Percentiles rank a stretch among this genome's conserved stretches.
Evolutionary conservation across 1,140 invertebrate species (phyloP).

Genomic region (Cotesia glomerata): DNA sequence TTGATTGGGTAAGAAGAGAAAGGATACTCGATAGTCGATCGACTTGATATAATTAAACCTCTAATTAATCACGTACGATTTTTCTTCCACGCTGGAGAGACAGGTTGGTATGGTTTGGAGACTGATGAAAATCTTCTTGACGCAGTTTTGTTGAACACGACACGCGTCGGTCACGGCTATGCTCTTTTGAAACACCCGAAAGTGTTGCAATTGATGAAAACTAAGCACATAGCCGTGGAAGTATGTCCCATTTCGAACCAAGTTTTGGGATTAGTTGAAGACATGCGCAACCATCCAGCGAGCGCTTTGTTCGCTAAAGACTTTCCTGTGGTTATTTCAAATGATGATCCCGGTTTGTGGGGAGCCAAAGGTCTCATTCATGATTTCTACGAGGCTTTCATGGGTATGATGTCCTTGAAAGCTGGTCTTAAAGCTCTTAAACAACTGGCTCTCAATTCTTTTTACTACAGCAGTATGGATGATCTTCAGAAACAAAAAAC

Average conservation of each 20-base stretch:
- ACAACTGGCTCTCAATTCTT: conserved; percentile 79
- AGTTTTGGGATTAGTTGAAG: conserved; percentile 76
- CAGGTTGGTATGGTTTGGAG: conserved; percentile 72
- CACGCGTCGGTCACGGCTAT: conserved; percentile 67
- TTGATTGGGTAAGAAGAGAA: conserved; percentile 69
- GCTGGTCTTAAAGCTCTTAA: conserved; percentile 79
- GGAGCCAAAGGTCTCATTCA: conserved; percentile 75
- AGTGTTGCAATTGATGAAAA: conserved; percentile 68
- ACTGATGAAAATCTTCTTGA: conserved; percentile 80
- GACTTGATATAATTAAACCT: conserved; percentile 56
- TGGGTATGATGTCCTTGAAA: conserved; percentile 74
- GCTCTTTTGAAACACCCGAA: conserved; percentile 79
- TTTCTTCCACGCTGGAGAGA: conserved; percentile 86
- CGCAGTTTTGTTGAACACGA: conserved; percentile 77
- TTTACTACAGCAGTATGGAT: conserved; percentile 66
- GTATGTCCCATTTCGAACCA: conserved; percentile 82
- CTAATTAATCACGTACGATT: conserved; percentile 66
- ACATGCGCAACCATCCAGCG: conserved; percentile 83
- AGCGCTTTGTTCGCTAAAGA: conserved; percentile 69
- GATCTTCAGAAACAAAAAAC: conserved; percentile 47
- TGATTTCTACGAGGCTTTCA: conserved; percentile 84
- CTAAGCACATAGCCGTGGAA: conserved; percentile 78
- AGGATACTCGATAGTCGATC: conserved; percentile 60
- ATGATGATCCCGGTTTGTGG: conserved; percentile 84
- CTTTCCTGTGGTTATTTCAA: conserved; percentile 70